Evolutionary conservation across 2,113 vertebrate genomes (phyloP), one percentile per base, ranked within the genome.

Genomic region (Amphiprion ocellaris): DNA sequence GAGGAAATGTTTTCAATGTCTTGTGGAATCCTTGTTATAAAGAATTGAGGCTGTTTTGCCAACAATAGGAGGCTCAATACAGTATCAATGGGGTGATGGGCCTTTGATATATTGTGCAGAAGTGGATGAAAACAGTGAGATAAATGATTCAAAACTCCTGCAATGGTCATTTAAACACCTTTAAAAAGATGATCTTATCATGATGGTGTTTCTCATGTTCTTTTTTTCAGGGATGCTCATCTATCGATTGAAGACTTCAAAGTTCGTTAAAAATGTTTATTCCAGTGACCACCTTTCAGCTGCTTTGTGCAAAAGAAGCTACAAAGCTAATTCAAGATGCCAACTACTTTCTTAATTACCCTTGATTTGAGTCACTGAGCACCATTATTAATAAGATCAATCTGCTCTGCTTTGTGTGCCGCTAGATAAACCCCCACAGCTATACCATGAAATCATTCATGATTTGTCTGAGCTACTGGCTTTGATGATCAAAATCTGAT

Each of bases 381-480:
- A 5, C 68, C 28, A 30, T 77, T 66, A 67, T 82, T 75, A 59
- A 74, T 53, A 8, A 26, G 21, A 75, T 61, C 6, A 10, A 15
- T 54, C 28, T 37, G 39, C 52, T 83, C 21, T 49, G 60, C 33
- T 59, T 28, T 66, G 41, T 77, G 66, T 71, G 39, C 23, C 74
- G 33, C 37, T 62, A 30, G 69, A 62, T 68, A 56, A 50, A 70
- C 33, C 37, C 46, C 44, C 28, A 73, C 23, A 41, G 69, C 59
- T 74, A 19, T 39, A 77, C 26, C 62, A 50, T 75, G 21, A 67
- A 83, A 77, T 66, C 58, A 83, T 84, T 84, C 3, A 70, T 81
- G 74, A 69, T 67, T 66, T 78, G 49, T 81, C 41, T 81, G 78
- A 68, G 46, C 69, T 26, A 6, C 23, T 53, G 17, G 19, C 65